Base-by-base conservation (phyloP, 2,888 invertebrate genomes). In the Cantharis rustica region DNA sequence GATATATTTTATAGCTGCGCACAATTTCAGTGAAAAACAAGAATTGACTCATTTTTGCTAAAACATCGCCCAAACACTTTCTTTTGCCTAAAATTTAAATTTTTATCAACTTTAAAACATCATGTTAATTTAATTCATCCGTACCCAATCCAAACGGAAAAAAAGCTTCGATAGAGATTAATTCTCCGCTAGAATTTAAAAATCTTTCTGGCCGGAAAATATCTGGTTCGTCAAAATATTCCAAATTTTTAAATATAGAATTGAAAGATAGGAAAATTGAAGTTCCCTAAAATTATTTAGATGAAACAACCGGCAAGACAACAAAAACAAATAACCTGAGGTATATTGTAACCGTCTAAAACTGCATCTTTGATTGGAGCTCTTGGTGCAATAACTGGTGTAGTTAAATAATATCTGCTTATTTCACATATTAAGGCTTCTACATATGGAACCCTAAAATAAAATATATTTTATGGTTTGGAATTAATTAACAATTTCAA, bases 181-280 rank as follows among this genome's bases (percentile, higher is more conserved):
- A 71, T 71, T 84, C 84, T 63, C 87, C 87, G 23, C 86, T 78
- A 0, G 82, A 79, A 80, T 89, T 86, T 9, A 94, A 83, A 83
- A 93, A 93, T 79, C 94, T 88, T 83, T 93, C 92, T 0, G 94
- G 94, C 2, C 90, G 88, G 83, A 93, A 94, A 3, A 82, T 86
- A 17, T 91, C 86, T 0, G 93, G 93, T 81, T 93, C 91, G 0
- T 87, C 87, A 91, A 92, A 93, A 76, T 90, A 88, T 0, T 88
- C 82, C 17, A 89, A 86, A 82, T 93, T 91, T 85, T 90, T 89
- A 81, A 92, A 90, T 3, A 93, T 89, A 1, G 91, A 90, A 81
- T 90, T 81, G 71, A 83, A 71, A 80, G 83, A 85, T 10, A 87
- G 81, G 76, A 87, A 80, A 70, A 88, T 81, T 64, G 86, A 86